Conservation (phyloP, 1,140 invertebrate genomes). For the Orussus abietinus region DNA sequence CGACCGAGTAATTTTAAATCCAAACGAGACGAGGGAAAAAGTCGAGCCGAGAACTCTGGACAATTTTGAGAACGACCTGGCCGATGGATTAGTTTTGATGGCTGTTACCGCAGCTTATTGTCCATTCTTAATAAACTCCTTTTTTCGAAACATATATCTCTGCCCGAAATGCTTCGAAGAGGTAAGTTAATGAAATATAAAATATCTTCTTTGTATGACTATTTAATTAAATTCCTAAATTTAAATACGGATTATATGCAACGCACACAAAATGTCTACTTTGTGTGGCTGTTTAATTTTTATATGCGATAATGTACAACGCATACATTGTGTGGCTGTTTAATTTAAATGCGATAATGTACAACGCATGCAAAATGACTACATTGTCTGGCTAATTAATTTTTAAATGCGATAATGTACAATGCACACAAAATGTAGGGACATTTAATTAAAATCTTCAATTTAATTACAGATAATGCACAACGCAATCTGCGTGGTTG, state of each 20-base stretch:
- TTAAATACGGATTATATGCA: slow-evolving; percentile 36
- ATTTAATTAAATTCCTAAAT: slow-evolving; percentile 1
- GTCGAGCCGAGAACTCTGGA: slow-evolving; percentile 10
- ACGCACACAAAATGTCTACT: slow-evolving; percentile 35
- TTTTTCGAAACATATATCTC: slow-evolving; percentile 36
- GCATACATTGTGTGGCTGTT: too few relatives aligned
- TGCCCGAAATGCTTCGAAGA: slow-evolving; percentile 29
- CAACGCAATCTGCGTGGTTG: slow-evolving; percentile 38
- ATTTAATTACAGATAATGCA: slow-evolving; percentile 33
- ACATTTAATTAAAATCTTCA: slow-evolving; percentile 1
- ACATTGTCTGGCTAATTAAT: too few relatives aligned
- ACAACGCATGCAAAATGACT: too few relatives aligned
- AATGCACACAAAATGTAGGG: not conserved
- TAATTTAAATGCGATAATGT: too few relatives aligned
- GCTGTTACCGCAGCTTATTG: slow-evolving; percentile 42
- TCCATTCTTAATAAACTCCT: slow-evolving; percentile 37
- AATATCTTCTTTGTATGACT: not conserved
- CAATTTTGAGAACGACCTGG: slow-evolving; percentile 33
- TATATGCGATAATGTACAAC: too few relatives aligned
- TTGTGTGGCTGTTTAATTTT: too few relatives aligned
- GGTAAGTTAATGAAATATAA: slow-evolving; percentile 20
- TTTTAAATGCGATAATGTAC: too few relatives aligned
- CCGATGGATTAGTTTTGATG: slow-evolving; percentile 40
- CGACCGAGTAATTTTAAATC: slow-evolving; percentile 8
- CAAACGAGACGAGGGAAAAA: slow-evolving; percentile 15